Evolutionary conservation across 2,888 invertebrate genomes (phyloP), one percentile per base, ranked within the genome.

Genomic region (Andrena chrysosceles): DNA sequence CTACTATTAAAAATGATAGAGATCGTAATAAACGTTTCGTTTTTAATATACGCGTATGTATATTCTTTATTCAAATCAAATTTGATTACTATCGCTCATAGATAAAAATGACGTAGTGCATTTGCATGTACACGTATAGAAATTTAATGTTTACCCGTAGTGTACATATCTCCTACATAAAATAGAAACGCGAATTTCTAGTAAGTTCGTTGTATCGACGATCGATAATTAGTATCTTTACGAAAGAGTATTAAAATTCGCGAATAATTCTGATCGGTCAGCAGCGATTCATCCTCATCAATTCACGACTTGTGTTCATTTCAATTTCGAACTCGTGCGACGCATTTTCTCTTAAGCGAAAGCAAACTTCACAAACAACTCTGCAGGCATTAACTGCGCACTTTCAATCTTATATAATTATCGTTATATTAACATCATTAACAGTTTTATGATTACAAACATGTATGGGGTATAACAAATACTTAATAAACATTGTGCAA

Each of bases 401-500:
- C 67, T 64, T 76, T 33, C 35, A 59, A 68, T 73, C 56, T 67
- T 73, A 67, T 10, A 10, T 79, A 77, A 78, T 83, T 84, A 82
- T 67, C 72, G 73, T 82, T 79, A 68, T 81, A 85, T 78, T 70
- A 87, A 77, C 60, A 66, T 67, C 74, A 87, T 81, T 84, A 85
- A 87, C 72, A 76, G 74, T 71, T 78, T 73, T 84, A 79, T 56
- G 60, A 78, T 81, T 81, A 85, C 73, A 80, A 72, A 74, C 63
- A 77, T 85, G 78, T 87, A 83, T 77, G 75, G 76, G 74, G 72
- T 85, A 83, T 77, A 80, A 83, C 66, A 77, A 71, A 83, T 72
- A 83, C 83, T 85, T 87, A 87, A 87, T 87, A 87, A 87, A 87
- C 80, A 87, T 87, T 83, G 80, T 83, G 87, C 85, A 87, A 87